A percentile compares a stretch with the other conserved stretches of the same genome.
These are phyloP conservation scores for Tetropium fuscum DNA, from an alignment of 2,888 invertebrate genomes.

Conservation along the genomic window DNA sequence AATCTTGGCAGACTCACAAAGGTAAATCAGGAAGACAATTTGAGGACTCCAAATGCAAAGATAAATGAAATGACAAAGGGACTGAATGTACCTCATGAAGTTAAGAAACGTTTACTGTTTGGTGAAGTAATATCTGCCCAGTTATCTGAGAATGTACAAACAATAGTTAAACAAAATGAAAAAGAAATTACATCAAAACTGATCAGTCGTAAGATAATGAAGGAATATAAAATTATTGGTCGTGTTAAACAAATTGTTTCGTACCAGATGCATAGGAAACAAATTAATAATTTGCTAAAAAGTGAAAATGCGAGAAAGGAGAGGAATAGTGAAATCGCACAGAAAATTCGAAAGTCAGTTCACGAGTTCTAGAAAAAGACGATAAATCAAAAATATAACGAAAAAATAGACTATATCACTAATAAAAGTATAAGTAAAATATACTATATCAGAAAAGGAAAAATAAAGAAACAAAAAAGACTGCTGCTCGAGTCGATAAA, in stretches of 20 bases:
- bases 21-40: not conserved
- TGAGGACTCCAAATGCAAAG: not conserved
- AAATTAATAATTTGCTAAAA: not conserved
- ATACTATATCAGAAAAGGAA: slow-evolving; percentile 19
- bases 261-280: not conserved
- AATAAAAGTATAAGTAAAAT: no score
- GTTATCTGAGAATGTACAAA: not conserved
- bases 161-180: not conserved
- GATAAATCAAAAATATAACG: slow-evolving; percentile 8
- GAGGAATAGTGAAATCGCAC: not conserved
- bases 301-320: not conserved
- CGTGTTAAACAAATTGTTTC: not conserved
- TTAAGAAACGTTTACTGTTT: not conserved
- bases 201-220: not conserved
- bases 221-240: not conserved
- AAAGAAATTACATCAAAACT: slow-evolving; percentile 1
- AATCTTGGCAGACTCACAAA: slow-evolving; percentile 2
- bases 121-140: not conserved
- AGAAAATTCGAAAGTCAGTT: slow-evolving; percentile 5
- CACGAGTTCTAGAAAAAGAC: slow-evolving; percentile 3
- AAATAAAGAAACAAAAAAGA: slow-evolving; percentile 21
- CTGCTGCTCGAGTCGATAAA: slow-evolving; percentile 14
- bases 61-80: slow-evolving; percentile 1
- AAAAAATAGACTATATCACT: no score
- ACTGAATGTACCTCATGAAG: slow-evolving; percentile 2